phyloP scores from a whole-genome alignment of 2,113 vertebrate genomes.

The Ciconia stormi region DNA sequence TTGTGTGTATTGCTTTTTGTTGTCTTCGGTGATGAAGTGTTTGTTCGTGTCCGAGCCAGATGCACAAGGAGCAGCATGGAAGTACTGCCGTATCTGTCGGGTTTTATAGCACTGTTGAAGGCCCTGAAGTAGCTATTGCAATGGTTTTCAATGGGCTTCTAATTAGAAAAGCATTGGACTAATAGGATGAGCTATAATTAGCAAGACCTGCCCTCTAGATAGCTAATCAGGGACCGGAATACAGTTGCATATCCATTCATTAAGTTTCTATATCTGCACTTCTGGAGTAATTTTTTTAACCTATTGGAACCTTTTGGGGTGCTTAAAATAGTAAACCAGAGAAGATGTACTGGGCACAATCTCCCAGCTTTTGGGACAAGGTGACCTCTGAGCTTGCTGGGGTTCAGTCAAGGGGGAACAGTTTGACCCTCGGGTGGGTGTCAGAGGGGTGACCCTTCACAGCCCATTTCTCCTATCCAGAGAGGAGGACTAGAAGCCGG shows the following conservation, averaged over 20 bases:
- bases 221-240: not conserved
- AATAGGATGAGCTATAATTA: conserved; percentile 49
- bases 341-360: accelerated
- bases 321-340: not conserved
- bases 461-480: accelerated
- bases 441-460: not conserved
- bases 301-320: not conserved
- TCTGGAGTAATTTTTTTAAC: not conserved
- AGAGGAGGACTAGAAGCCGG: not conserved
- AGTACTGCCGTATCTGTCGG: accelerated
- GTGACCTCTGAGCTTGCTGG: not conserved
- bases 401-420: no score
- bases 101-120: not conserved
- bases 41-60: not conserved
- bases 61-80: accelerated
- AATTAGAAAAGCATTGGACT: conserved; percentile 18
- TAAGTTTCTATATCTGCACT: not conserved
- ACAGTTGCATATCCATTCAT: not conserved
- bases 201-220: not conserved
- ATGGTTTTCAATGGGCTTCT: conserved; percentile 21
- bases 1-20: not conserved
- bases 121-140: not conserved
- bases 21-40: accelerated
- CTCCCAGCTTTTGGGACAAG: not conserved
- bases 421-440: not conserved